Evolutionary conservation across 2,888 invertebrate genomes (phyloP).

Genomic region (Pollenia angustigena): DNA sequence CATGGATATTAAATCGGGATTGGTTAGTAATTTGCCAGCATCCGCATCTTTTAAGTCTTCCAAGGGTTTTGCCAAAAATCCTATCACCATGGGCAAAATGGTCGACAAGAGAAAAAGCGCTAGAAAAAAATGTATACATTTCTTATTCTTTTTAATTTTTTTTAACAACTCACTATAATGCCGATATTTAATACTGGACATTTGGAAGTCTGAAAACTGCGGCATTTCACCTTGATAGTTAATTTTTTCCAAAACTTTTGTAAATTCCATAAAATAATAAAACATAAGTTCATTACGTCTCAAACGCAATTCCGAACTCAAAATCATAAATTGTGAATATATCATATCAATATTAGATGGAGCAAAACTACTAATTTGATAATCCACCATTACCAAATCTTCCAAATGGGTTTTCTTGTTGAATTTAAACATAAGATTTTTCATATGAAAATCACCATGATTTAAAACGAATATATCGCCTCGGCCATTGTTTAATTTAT

Average conservation of each 20-base stretch:
- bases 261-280: constrained; percentile 73
- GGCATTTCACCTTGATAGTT: constrained; percentile 73
- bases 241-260: constrained; percentile 63
- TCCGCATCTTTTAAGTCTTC: constrained; percentile 38
- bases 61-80: not conserved
- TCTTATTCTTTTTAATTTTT: not conserved
- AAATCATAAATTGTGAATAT: constrained; percentile 71
- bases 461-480: constrained; percentile 75
- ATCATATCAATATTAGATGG: constrained; percentile 71
- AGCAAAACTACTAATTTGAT: constrained; percentile 71
- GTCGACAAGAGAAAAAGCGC: constrained; percentile 58
- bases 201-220: constrained; percentile 70
- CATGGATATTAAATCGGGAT: not conserved
- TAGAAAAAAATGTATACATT: constrained; percentile 18
- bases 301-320: constrained; percentile 60
- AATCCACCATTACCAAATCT: constrained; percentile 71
- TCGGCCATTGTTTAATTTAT: constrained; percentile 15
- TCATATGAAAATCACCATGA: constrained; percentile 80
- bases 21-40: not conserved
- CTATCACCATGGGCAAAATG: constrained; percentile 43
- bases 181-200: constrained; percentile 70
- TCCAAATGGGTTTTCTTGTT: constrained; percentile 48
- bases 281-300: constrained; percentile 69
- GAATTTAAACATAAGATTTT: constrained; percentile 79
- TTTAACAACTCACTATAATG: constrained; percentile 67